Evolutionary conservation across 2,113 vertebrate genomes (phyloP).

Genomic region (Psophia crepitans): DNA sequence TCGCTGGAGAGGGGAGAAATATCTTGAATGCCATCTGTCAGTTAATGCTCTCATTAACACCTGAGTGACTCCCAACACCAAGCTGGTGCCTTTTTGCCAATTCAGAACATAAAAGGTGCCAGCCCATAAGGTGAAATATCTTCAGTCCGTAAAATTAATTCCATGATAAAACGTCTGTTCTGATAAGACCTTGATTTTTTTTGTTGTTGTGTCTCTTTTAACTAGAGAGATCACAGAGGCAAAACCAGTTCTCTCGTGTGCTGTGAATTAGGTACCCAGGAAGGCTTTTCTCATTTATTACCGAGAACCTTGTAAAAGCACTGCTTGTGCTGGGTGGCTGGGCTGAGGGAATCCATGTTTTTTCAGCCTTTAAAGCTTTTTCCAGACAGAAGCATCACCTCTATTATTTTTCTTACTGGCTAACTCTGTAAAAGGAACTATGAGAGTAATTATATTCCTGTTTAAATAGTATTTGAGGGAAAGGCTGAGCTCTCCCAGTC

Average conservation of each 20-base stretch:
- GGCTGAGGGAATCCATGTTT: neutral
- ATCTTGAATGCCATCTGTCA: slow-evolving; percentile 58
- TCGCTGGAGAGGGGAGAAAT: slow-evolving; percentile 12
- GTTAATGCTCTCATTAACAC: slow-evolving; percentile 67
- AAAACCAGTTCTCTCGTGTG: neutral
- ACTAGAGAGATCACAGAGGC: neutral
- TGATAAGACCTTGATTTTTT: neutral
- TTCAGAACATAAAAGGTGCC: slow-evolving; percentile 28
- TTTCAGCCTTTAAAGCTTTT: neutral
- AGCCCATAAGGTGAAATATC: slow-evolving; percentile 50
- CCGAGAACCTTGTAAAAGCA: neutral
- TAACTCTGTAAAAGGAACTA: neutral
- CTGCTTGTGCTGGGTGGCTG: neutral
- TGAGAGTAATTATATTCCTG: neutral
- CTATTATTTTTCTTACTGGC: neutral
- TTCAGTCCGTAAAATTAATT: slow-evolving; percentile 48
- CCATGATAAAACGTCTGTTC: neutral
- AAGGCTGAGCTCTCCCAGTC: neutral
- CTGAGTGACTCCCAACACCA: slow-evolving; percentile 49
- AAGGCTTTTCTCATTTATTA: neutral
- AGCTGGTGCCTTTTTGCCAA: slow-evolving; percentile 44
- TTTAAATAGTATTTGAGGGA: neutral
- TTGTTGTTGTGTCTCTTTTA: neutral
- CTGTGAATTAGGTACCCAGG: neutral
- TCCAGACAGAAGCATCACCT: neutral